These are phyloP conservation scores for Melanerpes aurifrons DNA, from an alignment of 2,113 vertebrate genomes.

Conservation along the genomic window DNA sequence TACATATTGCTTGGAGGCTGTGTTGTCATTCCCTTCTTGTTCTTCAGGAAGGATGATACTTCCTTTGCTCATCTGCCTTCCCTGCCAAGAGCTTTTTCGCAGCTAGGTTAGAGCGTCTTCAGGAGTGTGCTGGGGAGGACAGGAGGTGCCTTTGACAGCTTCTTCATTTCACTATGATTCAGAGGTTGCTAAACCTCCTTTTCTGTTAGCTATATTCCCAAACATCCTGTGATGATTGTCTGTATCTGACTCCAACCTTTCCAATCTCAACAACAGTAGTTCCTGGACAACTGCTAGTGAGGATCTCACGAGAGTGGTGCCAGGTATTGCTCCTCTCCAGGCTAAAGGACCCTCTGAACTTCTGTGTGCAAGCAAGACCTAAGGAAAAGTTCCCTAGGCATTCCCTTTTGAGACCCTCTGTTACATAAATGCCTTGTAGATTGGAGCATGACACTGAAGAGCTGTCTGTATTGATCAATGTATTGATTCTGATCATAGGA, in stretches of 20 bases:
- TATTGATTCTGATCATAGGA: not conserved
- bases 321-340: not conserved
- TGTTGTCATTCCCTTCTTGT: constrained; percentile 14
- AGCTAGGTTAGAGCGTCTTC: not conserved
- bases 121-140: not conserved
- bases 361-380: not conserved
- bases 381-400: not conserved
- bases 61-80: constrained; percentile 13
- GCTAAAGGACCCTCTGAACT: not conserved
- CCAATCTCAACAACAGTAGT: not conserved
- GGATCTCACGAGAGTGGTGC: not conserved
- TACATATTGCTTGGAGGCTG: not conserved
- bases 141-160: constrained; percentile 22
- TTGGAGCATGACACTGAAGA: not conserved
- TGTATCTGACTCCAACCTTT: not conserved
- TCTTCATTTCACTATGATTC: not conserved
- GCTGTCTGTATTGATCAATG: not conserved
- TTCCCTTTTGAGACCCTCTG: not conserved
- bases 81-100: constrained; percentile 39
- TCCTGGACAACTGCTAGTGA: not conserved
- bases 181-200: not conserved
- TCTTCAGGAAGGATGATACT: constrained; percentile 47
- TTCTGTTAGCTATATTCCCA: not conserved
- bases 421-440: not conserved
- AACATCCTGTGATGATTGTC: not conserved